These are phyloP conservation scores for Cyclina sinensis DNA, from an alignment of 1,140 invertebrate species.

Conservation along the genomic window DNA sequence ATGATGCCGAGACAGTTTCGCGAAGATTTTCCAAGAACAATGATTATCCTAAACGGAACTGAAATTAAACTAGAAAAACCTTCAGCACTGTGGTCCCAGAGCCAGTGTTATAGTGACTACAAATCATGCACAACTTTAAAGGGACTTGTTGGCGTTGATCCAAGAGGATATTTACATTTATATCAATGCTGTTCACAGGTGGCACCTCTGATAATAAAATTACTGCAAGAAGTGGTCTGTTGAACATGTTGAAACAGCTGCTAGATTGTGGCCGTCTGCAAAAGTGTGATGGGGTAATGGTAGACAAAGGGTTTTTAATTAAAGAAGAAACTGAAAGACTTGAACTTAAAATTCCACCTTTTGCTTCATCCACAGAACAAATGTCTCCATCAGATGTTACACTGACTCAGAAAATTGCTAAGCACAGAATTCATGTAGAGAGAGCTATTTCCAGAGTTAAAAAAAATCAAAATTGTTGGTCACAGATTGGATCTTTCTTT, in stretches of 20 bases:
- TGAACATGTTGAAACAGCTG: too few species aligned
- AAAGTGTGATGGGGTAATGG: too few species aligned
- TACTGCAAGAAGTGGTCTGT: conserved; percentile 55
- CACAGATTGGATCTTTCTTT: too few species aligned
- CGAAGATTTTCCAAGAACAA: conserved; percentile 12
- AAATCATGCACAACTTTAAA: too few species aligned
- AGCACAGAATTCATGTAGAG: too few species aligned
- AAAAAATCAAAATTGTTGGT: conserved; percentile 71
- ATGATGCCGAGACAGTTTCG: conserved; percentile 38
- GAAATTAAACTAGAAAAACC: conserved; percentile 18
- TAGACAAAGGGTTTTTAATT: too few species aligned
- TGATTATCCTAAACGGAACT: conserved; percentile 25
- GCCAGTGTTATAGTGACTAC: too few species aligned
- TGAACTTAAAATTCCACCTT: conserved; percentile 69
- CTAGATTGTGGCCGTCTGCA: too few species aligned
- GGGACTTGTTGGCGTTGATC: conserved; percentile 51
- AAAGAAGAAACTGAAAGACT: too few species aligned
- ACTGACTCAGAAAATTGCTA: too few species aligned
- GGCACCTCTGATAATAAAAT: conserved; percentile 63
- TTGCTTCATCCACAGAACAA: conserved; percentile 50
- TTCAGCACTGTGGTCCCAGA: conserved; percentile 40
- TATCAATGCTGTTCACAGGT: conserved; percentile 63
- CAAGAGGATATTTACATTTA: conserved; percentile 66
- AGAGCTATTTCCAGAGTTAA: conserved; percentile 33
- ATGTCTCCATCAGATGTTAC: conserved; percentile 44